Percentiles rank a stretch among this genome's conserved stretches.
Evolutionary conservation across 1,140 invertebrate species (phyloP).

Genomic region (Latrodectus geometricus): DNA sequence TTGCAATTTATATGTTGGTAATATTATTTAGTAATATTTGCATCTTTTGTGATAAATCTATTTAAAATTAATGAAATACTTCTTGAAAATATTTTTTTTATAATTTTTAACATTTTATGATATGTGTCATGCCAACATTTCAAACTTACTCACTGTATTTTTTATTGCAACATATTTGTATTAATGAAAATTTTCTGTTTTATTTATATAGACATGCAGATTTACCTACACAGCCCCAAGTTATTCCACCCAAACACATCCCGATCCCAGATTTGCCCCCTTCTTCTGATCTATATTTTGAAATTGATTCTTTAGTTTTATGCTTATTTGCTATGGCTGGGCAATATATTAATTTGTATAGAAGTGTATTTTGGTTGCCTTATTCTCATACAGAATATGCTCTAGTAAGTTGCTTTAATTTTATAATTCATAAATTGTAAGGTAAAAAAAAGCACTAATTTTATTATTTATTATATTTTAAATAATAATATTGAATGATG

Average conservation of each 20-base stretch:
- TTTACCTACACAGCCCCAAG: conserved; percentile 41
- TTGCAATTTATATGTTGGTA: no score
- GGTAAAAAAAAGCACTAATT: no score
- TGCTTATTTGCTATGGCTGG: conserved; percentile 78
- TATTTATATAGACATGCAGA: conserved; percentile 28
- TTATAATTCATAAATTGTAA: conserved; percentile 1
- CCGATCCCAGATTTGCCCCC: conserved; percentile 85
- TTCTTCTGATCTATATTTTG: conserved; percentile 87
- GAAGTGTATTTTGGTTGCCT: conserved; percentile 97
- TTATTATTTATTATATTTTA: no score
- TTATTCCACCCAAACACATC: conserved; percentile 79
- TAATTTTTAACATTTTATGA: background rate
- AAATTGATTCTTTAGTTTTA: conserved; percentile 83
- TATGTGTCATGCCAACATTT: background rate
- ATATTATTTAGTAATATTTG: no score
- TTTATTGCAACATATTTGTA: background rate
- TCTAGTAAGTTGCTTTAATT: conserved; percentile 76
- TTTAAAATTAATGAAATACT: no score
- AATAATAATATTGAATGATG: no score
- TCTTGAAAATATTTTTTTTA: background rate
- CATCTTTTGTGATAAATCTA: no score
- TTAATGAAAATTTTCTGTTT: background rate
- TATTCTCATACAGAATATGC: conserved; percentile 89
- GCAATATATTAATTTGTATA: conserved; percentile 94
- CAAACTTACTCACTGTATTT: background rate